These are phyloP conservation scores for Ypsolopha sequella DNA, from an alignment of 2,888 invertebrate species.

Conservation along the genomic window DNA sequence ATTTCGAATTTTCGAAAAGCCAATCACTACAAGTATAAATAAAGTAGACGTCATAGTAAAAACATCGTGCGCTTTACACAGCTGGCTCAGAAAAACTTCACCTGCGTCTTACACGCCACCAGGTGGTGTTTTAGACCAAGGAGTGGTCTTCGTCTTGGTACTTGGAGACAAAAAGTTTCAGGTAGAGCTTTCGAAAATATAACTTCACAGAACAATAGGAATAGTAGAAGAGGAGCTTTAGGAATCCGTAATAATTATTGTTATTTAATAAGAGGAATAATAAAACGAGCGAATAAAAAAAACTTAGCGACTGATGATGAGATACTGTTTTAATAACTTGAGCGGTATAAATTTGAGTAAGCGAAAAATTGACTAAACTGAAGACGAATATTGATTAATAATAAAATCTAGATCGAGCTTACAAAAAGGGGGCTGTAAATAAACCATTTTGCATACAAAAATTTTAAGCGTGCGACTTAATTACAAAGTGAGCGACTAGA, in stretches of 20 bases:
- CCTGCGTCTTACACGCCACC: conserved; percentile 4
- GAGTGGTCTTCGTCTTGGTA: conserved; percentile 8
- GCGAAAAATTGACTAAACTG: no score
- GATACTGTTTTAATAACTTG: no score
- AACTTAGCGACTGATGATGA: no score
- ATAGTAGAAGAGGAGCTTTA: conserved; percentile 10
- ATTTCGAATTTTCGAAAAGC: conserved; percentile 9
- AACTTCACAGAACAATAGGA: conserved; percentile 8
- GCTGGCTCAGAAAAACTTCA: conserved; percentile 8
- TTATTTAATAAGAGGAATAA: no score
- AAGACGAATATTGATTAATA: no score
- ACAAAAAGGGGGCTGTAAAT: no score
- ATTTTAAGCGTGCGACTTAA: no score
- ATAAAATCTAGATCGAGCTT: no score
- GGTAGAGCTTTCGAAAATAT: conserved; percentile 9
- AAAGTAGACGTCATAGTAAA: conserved; percentile 8
- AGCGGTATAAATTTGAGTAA: no score
- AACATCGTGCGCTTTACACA: conserved; percentile 8
- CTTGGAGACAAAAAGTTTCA: conserved; percentile 9
- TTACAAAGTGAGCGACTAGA: no score
- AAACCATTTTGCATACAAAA: no score
- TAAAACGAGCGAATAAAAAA: no score
- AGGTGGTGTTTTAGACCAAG: conserved; percentile 5
- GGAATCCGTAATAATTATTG: conserved; percentile 9
- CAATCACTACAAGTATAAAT: not conserved